Base-by-base conservation (phyloP, 2,888 invertebrate species). In the Myathropa florea region DNA sequence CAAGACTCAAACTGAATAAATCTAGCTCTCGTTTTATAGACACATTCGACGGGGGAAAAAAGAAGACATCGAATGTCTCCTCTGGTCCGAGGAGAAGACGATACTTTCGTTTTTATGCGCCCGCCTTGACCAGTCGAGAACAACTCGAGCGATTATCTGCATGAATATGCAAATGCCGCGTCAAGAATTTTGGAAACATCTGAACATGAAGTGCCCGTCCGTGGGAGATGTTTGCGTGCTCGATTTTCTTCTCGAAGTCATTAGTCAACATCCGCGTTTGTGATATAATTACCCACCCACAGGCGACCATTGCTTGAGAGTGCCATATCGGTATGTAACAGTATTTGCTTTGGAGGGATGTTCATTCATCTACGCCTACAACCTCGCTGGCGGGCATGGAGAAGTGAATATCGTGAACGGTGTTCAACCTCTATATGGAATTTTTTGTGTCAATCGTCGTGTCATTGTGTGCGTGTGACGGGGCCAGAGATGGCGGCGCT, bases 271-370 rank as follows among this genome's bases (percentile, higher is more conserved):
- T 78, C 78, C 78, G 78, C 39, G 24, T 71, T 33, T 71, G 28
- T 78, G 57, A 64, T 71, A 78, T 71, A 78, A 64, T 71, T 70
- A 26, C 7, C 7, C 64, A 23, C 71, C 78, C 63, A 78, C 71
- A 23, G 63, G 57, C 36, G 28, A 63, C 36, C 28, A 28, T 67
- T 53, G 46, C 63, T 36, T 36, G 2, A 64, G 24, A 30, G 39
- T 70, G 63, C 53, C 67, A 33, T 68, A 61, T 33, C 68, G 76
- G 61, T n/a, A 30, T 46, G 36, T 64, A 75, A 59, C 46, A 30
- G 53, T 30, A 36, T 39, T 39, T 14, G 14, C 39, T 18, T 46
- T 18, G 65, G 26, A 14, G 46, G 36, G 21, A 59, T 57, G 30
- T 68, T 23, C 30, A 33, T 55, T 68, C 60, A 71, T 46, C 21